Percentiles rank a stretch among this genome's conserved stretches.
Conservation (phyloP, 2,888 invertebrate species). For the Gerosis bhagava region DNA sequence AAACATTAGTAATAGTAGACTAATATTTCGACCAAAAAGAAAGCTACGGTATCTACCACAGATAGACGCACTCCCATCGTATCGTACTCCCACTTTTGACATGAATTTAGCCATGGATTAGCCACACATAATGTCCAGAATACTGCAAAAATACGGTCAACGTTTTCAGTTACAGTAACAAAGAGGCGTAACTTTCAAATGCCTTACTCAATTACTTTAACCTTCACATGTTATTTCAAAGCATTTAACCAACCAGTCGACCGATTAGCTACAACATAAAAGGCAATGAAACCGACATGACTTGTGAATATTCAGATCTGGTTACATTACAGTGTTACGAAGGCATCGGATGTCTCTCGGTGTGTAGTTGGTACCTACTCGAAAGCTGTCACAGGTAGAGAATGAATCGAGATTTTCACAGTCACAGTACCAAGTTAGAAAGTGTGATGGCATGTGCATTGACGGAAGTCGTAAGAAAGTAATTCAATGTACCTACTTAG, state of each 20-base stretch:
- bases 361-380: slow-evolving; percentile 21
- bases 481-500: background rate
- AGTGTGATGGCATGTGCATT: slow-evolving; percentile 37
- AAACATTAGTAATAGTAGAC: slow-evolving; percentile 9
- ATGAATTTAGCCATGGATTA: no score
- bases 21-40: slow-evolving; percentile 16
- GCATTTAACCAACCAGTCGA: slow-evolving; percentile 8
- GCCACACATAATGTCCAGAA: no score
- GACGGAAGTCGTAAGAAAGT: slow-evolving; percentile 13
- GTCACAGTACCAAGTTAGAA: slow-evolving; percentile 47
- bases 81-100: no score
- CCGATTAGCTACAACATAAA: slow-evolving; percentile 4
- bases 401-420: slow-evolving; percentile 36
- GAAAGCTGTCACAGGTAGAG: slow-evolving; percentile 43
- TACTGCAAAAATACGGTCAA: no score
- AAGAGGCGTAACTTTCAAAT: no score
- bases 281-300: slow-evolving; percentile 15
- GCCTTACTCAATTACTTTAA: slow-evolving; percentile 2
- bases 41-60: no score
- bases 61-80: no score
- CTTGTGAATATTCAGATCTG: slow-evolving; percentile 22
- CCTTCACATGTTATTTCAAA: slow-evolving; percentile 6
- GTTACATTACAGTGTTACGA: slow-evolving; percentile 16
- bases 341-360: slow-evolving; percentile 16
- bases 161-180: no score